Evolutionary conservation across 2,797 vertebrate genomes (phyloP).

Genomic region (Periophthalmus magnuspinnatus): DNA sequence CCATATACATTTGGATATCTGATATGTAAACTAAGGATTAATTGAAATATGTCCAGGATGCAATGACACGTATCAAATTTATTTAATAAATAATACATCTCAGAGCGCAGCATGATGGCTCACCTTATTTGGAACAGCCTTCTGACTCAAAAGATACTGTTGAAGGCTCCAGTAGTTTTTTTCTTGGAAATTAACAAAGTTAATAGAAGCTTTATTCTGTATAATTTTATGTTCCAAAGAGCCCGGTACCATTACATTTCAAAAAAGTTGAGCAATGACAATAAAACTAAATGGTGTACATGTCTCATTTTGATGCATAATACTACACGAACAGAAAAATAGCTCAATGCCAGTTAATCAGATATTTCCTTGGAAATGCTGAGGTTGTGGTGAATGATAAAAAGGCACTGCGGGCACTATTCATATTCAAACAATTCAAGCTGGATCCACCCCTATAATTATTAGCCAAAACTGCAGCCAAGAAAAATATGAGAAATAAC

Average conservation of each 20-base stretch:
- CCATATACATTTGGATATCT: slow-evolving; percentile 43
- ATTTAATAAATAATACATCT: neutral
- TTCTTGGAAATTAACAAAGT: neutral
- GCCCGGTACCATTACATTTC: neutral
- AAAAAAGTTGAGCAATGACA: neutral
- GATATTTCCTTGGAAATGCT: neutral
- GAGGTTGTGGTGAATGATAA: neutral
- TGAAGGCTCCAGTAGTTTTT: neutral
- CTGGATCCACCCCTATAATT: neutral
- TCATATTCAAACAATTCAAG: neutral
- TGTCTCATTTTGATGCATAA: neutral
- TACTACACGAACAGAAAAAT: neutral
- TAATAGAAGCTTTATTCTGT: neutral
- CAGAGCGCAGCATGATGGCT: neutral
- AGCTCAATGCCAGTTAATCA: neutral
- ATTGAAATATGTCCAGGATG: slow-evolving; percentile 17
- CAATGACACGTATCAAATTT: slow-evolving; percentile 12
- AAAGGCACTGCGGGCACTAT: slow-evolving; percentile 1
- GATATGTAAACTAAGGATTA: slow-evolving; percentile 45
- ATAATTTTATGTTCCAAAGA: neutral
- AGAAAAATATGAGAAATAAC: slow-evolving; percentile 2
- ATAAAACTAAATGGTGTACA: neutral
- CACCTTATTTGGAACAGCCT: neutral
- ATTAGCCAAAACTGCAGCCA: neutral
- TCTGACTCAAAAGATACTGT: neutral